Evolutionary conservation across 2,888 invertebrate genomes (phyloP).

Genomic region (Orchestes rusci): DNA sequence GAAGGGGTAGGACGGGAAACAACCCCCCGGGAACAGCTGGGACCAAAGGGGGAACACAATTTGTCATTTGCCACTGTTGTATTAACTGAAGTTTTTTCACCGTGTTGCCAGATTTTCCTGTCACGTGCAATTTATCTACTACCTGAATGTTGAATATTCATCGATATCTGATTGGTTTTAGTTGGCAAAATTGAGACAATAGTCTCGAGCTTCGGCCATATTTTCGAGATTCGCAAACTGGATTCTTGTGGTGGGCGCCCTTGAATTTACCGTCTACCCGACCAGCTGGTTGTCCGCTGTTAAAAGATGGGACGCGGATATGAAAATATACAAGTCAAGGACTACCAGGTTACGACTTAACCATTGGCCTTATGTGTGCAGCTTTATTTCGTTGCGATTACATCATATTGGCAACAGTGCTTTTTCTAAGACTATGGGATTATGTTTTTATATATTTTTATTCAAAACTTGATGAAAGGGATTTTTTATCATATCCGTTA

Average conservation of each 20-base stretch:
- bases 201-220: slow-evolving; percentile 15
- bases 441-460: too few species aligned
- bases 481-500: too few species aligned
- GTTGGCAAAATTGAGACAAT: slow-evolving; percentile 23
- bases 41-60: slow-evolving; percentile 38
- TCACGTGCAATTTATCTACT: too few species aligned
- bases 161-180: too few species aligned
- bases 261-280: slow-evolving; percentile 18
- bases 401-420: too few species aligned
- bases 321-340: slow-evolving; percentile 37
- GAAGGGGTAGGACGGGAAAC: slow-evolving; percentile 33
- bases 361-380: too few species aligned
- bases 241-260: slow-evolving; percentile 18
- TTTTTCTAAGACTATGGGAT: too few species aligned
- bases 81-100: slow-evolving; percentile 16
- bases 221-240: slow-evolving; percentile 21
- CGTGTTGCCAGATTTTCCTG: slow-evolving; percentile 1
- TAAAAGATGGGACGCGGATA: slow-evolving; percentile 38
- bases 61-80: slow-evolving; percentile 32
- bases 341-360: slow-evolving; percentile 32
- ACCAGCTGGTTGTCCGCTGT: slow-evolving; percentile 23
- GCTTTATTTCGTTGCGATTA: too few species aligned
- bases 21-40: slow-evolving; percentile 39
- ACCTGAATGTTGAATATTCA: too few species aligned
- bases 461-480: too few species aligned